Conservation (phyloP, 2,113 vertebrate genomes). For the Mirza zaza region DNA sequence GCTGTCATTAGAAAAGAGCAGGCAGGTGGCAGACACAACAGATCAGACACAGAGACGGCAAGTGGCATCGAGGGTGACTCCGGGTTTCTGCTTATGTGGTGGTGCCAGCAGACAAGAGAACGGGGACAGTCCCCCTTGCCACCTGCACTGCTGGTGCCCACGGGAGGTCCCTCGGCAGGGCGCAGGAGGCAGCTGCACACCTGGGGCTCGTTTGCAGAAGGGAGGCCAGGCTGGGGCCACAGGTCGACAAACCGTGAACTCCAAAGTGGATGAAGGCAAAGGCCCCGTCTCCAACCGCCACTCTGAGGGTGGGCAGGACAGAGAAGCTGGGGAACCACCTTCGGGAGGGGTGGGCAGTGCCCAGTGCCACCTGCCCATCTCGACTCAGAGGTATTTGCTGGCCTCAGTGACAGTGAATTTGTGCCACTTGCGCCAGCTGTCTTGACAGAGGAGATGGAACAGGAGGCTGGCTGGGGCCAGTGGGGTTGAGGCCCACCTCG, state of each 20-base stretch:
- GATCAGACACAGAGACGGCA: background rate
- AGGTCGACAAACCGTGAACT: background rate
- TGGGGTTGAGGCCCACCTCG: background rate
- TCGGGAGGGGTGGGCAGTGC: background rate
- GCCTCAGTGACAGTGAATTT: background rate
- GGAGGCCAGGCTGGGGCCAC: background rate
- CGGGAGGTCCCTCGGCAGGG: accelerated
- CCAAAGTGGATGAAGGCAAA: background rate
- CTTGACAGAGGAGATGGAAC: background rate
- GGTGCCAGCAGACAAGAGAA: background rate
- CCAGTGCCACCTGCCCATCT: too few species aligned
- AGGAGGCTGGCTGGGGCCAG: background rate
- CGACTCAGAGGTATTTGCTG: background rate
- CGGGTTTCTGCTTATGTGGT: background rate
- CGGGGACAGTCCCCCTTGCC: background rate
- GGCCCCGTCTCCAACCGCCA: background rate
- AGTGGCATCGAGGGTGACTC: background rate
- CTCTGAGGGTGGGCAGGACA: background rate
- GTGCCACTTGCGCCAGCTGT: background rate
- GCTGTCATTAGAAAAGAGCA: background rate
- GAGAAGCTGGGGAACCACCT: background rate
- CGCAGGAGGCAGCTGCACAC: background rate
- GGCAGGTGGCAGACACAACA: background rate
- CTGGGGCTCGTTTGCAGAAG: background rate
- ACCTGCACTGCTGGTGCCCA: background rate